Evolutionary conservation across 2,797 vertebrate species (phyloP).

Genomic region (Xerus rutilus): DNA sequence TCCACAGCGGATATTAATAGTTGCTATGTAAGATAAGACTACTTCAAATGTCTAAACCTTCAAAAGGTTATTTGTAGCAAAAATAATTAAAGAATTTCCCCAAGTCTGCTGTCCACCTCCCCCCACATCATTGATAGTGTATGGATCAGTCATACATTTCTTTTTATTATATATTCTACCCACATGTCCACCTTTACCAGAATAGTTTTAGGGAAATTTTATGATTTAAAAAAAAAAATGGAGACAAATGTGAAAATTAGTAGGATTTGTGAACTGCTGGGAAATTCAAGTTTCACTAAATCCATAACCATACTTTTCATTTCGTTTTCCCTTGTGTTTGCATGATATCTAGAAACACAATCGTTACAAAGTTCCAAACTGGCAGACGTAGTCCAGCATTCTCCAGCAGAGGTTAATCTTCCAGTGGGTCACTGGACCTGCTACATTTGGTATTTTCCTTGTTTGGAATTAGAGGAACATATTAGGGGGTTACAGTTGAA

Average conservation of each 20-base stretch:
- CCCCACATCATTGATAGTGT: background rate
- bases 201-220: background rate
- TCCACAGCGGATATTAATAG: background rate
- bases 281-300: background rate
- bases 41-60: background rate
- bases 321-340: background rate
- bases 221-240: background rate
- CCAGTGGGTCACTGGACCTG: background rate
- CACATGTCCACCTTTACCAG: background rate
- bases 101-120: accelerated
- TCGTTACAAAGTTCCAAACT: background rate
- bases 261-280: background rate
- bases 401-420: background rate
- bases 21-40: background rate
- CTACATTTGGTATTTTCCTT: accelerated
- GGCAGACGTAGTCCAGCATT: background rate
- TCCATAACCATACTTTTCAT: background rate
- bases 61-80: background rate
- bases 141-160: background rate
- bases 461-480: background rate
- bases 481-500: background rate
- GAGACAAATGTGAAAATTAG: background rate
- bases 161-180: background rate
- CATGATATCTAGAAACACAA: background rate
- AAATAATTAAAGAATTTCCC: background rate